phyloP scores from a whole-genome alignment of 2,113 vertebrate genomes.

The Stictonetta naevosa region DNA sequence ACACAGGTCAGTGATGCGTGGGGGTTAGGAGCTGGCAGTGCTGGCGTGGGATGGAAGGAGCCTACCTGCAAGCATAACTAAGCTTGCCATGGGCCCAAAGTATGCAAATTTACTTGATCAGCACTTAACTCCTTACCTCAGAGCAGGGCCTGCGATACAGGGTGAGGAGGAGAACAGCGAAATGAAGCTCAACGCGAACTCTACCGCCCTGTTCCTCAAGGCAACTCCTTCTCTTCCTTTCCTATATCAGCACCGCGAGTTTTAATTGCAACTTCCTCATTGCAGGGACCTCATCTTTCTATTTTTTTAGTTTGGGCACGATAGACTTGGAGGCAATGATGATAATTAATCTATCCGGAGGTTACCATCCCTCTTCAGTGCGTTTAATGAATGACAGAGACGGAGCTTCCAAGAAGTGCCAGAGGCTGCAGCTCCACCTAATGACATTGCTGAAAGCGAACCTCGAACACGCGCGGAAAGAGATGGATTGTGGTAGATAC shows the following conservation, averaged over 20 bases:
- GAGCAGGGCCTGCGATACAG: neutral
- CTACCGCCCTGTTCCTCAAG: neutral
- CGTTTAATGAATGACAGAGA: neutral
- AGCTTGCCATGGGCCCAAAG: neutral
- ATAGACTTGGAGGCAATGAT: neutral
- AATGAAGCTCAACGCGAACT: neutral
- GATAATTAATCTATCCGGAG: neutral
- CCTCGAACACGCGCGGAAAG: neutral
- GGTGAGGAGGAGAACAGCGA: neutral
- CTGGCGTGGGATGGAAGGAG: neutral
- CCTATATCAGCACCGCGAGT: fast-evolving
- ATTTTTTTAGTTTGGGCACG: fast-evolving
- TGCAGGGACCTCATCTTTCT: neutral
- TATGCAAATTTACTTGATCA: neutral
- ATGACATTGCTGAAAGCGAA: neutral
- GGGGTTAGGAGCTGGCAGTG: too few relatives aligned
- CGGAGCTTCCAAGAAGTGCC: neutral
- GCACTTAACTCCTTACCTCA: neutral
- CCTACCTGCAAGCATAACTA: neutral
- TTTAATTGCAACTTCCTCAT: neutral
- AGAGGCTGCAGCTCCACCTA: neutral
- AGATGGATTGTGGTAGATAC: neutral
- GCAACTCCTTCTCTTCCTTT: neutral
- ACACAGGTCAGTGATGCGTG: fast-evolving
- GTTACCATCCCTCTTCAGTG: neutral